Evolutionary conservation across 2,113 vertebrate species (phyloP).

Genomic region (Lipophrys pholis): DNA sequence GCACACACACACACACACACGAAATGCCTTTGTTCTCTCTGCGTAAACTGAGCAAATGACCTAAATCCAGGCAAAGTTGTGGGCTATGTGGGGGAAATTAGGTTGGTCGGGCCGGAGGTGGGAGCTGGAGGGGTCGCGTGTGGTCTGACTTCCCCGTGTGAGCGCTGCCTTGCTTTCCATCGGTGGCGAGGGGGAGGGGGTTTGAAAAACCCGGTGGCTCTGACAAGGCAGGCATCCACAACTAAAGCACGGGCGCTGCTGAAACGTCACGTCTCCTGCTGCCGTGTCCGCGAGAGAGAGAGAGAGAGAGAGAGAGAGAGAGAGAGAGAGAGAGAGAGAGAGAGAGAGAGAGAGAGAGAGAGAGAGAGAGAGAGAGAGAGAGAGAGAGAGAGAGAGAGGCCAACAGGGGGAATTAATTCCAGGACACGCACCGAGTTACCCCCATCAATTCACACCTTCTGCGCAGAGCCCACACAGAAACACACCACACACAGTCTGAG

Average conservation of each 20-base stretch:
- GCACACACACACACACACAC: too few relatives aligned
- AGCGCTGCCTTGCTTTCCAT: constrained; percentile 13
- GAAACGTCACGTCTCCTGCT: constrained; percentile 54
- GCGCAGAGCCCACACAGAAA: constrained; percentile 14
- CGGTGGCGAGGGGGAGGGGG: too few relatives aligned
- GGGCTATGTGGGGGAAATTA: constrained; percentile 24
- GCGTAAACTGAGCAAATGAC: constrained; percentile 50
- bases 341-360: constrained; percentile 12
- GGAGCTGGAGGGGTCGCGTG: background rate
- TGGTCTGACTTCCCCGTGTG: constrained; percentile 20
- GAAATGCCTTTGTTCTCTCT: constrained; percentile 38
- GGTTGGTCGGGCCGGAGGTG: constrained; percentile 10
- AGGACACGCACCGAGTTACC: constrained; percentile 45
- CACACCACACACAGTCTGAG: background rate
- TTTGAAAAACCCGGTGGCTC: constrained; percentile 10
- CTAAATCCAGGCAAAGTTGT: constrained; percentile 35
- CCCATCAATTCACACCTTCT: constrained; percentile 44
- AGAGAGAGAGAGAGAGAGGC: constrained; percentile 15
- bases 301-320: background rate
- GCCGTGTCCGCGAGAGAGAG: constrained; percentile 28
- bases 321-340: background rate
- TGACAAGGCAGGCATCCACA: constrained; percentile 34
- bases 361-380: too few relatives aligned
- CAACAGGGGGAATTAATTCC: constrained; percentile 58
- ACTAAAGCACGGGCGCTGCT: constrained; percentile 44